Base-by-base conservation (phyloP, 2,113 vertebrate genomes). In the Myocastor coypus region DNA sequence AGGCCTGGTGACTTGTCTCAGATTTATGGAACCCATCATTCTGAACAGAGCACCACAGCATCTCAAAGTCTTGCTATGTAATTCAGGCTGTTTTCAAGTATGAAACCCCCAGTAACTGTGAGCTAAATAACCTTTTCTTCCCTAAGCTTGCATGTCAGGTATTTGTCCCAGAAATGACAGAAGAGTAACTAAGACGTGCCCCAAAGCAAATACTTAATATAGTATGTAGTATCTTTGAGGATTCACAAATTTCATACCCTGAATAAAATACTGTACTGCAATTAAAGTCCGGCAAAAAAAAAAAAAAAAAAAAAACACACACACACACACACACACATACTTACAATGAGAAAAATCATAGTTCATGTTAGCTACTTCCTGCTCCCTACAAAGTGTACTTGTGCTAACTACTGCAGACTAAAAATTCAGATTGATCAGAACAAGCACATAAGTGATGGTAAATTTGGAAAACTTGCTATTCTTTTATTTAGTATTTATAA, bases 391-490 rank as follows among this genome's bases (percentile, higher is more conserved):
- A 8, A 69, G 75, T 78, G 14, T 16, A 78, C 32, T 4, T n/a
- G 24, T 90, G 26, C 46, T 94, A 52, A 80, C 20, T 80, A 57
- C 6, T 75, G 4, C 3, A 4, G n/a, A 75, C 50, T 87, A 83
- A 85, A 40, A 52, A 16, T 73, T 66, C 42, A 85, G 1, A 59
- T 66, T 68, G 87, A 83, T 50, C 19, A 11, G 68, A 69, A 40
- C 40, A 73, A 87, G 32, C 84, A 7, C 7, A 75, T 52, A 16
- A 7, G 50, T 81, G 50, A 86, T 24, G 7, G 46, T 46, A 19
- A 93, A 71, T 95, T 71, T 83, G 59, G 42, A 93, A 93, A 83
- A 87, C 7, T 0, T n/a, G 77, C 87, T 77, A 78, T 55, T 89
- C 50, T 26, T 26, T 92, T 81, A 52, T 87, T 63, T 1, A 8